A percentile compares a stretch with the other conserved stretches of the same genome.
Conservation (phyloP, 2,113 vertebrate species). For the Lepisosteus osseus region DNA sequence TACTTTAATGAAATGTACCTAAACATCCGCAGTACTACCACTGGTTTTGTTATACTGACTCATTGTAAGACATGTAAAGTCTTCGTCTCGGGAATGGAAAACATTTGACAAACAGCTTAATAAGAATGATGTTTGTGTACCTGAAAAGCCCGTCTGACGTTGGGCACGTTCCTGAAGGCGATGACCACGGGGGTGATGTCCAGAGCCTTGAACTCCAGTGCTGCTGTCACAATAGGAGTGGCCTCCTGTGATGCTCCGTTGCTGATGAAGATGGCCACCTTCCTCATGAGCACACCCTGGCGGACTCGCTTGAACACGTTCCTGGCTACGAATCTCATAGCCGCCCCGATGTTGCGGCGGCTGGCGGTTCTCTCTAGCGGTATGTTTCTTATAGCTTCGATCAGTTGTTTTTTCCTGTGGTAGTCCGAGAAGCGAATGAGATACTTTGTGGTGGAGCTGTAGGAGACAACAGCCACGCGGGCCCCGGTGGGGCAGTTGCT, state of each 20-base stretch:
- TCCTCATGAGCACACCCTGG: slow-evolving; percentile 66
- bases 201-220: slow-evolving; percentile 69
- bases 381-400: slow-evolving; percentile 62
- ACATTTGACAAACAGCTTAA: not conserved
- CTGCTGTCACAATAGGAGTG: slow-evolving; percentile 57
- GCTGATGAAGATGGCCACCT: slow-evolving; percentile 77
- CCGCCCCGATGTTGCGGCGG: slow-evolving; percentile 61
- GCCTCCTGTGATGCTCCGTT: slow-evolving; percentile 49
- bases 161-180: slow-evolving; percentile 59
- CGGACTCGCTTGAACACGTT: slow-evolving; percentile 76
- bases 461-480: slow-evolving; percentile 73
- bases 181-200: slow-evolving; percentile 67
- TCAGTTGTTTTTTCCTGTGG: slow-evolving; percentile 49
- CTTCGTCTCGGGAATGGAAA: not conserved
- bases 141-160: slow-evolving; percentile 56
- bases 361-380: slow-evolving; percentile 57
- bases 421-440: slow-evolving; percentile 79
- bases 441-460: slow-evolving; percentile 59
- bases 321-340: slow-evolving; percentile 80
- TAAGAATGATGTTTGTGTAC: slow-evolving; percentile 48
- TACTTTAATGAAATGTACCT: too few species aligned
- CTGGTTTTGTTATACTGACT: too few species aligned
- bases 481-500: slow-evolving; percentile 79
- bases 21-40: too few species aligned
- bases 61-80: not conserved